These are phyloP conservation scores for Lamellibrachia columna DNA, from an alignment of 2,888 invertebrate genomes.

Conservation along the genomic window DNA sequence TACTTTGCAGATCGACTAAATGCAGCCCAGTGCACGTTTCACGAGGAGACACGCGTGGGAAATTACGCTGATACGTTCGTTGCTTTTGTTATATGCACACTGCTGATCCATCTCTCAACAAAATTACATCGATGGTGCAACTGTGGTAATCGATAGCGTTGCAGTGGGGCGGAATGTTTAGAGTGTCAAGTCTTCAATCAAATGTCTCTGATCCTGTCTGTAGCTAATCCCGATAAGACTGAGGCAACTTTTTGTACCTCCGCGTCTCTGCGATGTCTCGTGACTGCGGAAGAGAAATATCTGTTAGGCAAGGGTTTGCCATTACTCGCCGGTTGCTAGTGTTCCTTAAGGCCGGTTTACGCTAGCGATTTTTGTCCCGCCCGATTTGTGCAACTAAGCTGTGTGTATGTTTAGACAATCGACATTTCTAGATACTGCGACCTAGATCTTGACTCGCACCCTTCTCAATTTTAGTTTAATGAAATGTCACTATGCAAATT, in stretches of 20 bases:
- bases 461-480: neutral
- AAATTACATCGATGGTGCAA: neutral
- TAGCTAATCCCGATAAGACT: neutral
- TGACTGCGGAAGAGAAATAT: neutral
- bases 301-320: neutral
- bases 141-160: neutral
- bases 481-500: neutral
- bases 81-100: neutral
- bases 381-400: neutral
- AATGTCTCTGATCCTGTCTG: neutral
- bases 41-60: neutral
- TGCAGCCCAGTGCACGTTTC: neutral
- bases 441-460: neutral
- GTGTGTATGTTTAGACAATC: neutral
- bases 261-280: neutral
- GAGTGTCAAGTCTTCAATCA: neutral
- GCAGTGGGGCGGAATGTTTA: neutral
- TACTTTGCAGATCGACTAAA: neutral
- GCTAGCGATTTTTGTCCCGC: neutral
- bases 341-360: neutral
- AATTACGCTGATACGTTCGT: neutral
- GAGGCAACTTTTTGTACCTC: neutral
- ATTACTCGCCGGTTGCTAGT: neutral
- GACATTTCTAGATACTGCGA: neutral
- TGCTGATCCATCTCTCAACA: neutral